A percentile compares a stretch with the other conserved stretches of the same genome.
phyloP scores from a whole-genome alignment of 64 coral and sea anemone genomes.

The Astreopora myriophthalma region DNA sequence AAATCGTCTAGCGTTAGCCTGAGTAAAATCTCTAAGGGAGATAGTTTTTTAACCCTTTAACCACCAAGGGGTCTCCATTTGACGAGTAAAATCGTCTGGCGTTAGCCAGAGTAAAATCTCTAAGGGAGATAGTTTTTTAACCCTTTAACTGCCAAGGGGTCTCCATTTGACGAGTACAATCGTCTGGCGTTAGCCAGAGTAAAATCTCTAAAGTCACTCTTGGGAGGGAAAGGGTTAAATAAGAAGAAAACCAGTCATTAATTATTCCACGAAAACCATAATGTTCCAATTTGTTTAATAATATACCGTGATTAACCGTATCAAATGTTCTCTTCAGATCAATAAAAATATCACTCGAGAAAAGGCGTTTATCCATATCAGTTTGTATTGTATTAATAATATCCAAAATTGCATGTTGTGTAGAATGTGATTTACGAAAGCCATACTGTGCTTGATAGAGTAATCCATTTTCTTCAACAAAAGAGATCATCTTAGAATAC shows the following conservation, averaged over 20 bases:
- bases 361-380: conserved; percentile 60
- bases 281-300: conserved; percentile 55
- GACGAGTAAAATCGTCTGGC: too few species aligned
- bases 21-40: too few species aligned
- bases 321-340: conserved; percentile 43
- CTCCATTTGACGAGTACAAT: too few species aligned
- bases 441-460: conserved; percentile 49
- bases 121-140: too few species aligned
- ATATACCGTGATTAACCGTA: conserved; percentile 50
- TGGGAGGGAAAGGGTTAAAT: background rate
- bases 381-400: conserved; percentile 68
- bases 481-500: conserved; percentile 50
- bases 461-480: conserved; percentile 62
- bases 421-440: conserved; percentile 64
- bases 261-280: conserved; percentile 46
- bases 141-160: too few species aligned
- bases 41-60: too few species aligned
- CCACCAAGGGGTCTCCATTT: too few species aligned
- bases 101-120: too few species aligned
- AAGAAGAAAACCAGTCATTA: conserved; percentile 44
- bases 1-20: too few species aligned
- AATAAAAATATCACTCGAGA: conserved; percentile 42
- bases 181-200: too few species aligned
- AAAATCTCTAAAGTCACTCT: too few species aligned
- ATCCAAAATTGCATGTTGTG: conserved; percentile 63